Evolutionary conservation across 2,888 invertebrate genomes (phyloP), one percentile per base, ranked within the genome.

Genomic region (Drosophila phalerata): DNA sequence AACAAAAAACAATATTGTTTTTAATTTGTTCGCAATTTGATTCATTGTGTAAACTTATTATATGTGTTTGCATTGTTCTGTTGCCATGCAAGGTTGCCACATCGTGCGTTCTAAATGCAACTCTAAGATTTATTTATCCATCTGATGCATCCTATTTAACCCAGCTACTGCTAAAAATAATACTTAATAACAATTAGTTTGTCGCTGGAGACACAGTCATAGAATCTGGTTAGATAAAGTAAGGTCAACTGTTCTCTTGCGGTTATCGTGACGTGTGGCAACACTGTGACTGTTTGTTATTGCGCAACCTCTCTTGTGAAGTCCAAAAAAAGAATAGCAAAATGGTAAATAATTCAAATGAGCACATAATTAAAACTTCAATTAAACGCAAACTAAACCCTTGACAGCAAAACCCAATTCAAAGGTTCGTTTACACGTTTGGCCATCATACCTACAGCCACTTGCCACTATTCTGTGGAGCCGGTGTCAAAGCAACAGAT

Each of bases 341-440:
- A 71, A 85, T 85, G 84, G 88, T 85, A 85, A 88, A 66, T 77
- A 71, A 71, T 61, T 73, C 77, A 66, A 83, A 88, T 80, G 17
- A 51, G 45, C 38, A 63, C 72, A 69, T 68, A 68, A 72, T 73
- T 70, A 73, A 69, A 60, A 48, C 69, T 40, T 8, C 25, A 64
- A 76, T 69, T 63, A 53, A 69, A 52, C 15, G 45, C 11, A 42
- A 43, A 65, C 38, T 40, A 53, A 68, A 53, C 52, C 37, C 60
- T 56, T 32, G 60, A 57, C 73, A 88, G 82, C 79, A 77, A 66
- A 74, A 87, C 71, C 83, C 88, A 53, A 85, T 91, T 71, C 90
- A 91, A 82, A 90, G 89, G 80, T 84, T 91, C 32, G 76, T 85
- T 62, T 82, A 83, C 77, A 80, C 81, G 32, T 72, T 90, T 66